Evolutionary conservation across 1,140 invertebrate genomes (phyloP), one percentile per base, ranked within the genome.

Genomic region (Dendroctonus valens): DNA sequence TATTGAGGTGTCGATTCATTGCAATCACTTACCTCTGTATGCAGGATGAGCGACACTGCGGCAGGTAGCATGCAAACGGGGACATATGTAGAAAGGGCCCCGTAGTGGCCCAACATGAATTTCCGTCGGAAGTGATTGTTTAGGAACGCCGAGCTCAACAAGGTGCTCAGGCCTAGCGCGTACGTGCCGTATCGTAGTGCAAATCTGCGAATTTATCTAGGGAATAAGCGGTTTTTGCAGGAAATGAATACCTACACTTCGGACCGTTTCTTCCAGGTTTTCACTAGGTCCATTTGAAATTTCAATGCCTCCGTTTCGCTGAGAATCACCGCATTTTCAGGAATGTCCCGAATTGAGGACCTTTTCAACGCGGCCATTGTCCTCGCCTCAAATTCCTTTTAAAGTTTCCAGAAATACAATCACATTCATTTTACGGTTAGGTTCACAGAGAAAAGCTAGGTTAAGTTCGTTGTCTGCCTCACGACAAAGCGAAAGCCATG

Each of bases 221-320:
- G 12, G 2, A 46, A 11, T 46, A 46, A 46, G 44, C 9, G 44
- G 9, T 46, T 46, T 46, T 46, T 11, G 11, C 15, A 9, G 6
- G 44, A 37, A n/a, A 59, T 54, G 37, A 59, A 44, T 26, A 72
- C 79, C 59, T 73, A 82, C 80, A 80, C 75, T 54, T 82, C 81
- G 46, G 67, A 72, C 12, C 59, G 26, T 60, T 78, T 75, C 50
- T 78, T 75, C 81, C 81, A 82, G 41, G 74, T 67, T 40, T 73
- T 75, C 39, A 82, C 74, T 15, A 81, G 73, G 60, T 79, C 76
- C 70, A 72, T 76, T 70, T 82, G 80, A 65, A 80, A 80, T 6
- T 73, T 68, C 9, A 81, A 49, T 0, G 81, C 81, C 42, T 82
- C 75, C 11, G 79, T 72, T 70, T 81, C 75, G 46, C 72, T 73